Evolutionary conservation across 2,888 invertebrate genomes (phyloP), one percentile per base, ranked within the genome.

Genomic region (Chironomus tentans): DNA sequence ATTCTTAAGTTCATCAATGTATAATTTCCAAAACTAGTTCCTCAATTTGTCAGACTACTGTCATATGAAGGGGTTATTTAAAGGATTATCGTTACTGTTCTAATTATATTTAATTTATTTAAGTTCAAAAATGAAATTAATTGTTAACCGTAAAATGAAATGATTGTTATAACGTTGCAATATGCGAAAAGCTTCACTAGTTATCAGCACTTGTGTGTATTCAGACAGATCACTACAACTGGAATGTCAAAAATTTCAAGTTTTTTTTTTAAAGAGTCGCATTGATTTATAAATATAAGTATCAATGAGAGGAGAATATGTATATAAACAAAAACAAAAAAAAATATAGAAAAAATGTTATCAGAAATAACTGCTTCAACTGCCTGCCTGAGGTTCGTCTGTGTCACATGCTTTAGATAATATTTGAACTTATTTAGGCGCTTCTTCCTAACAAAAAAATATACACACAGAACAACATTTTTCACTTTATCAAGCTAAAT

Each of bases 351-450:
- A 21, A 65, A 65, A 65, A 65, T 24, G 65, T 65, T 65, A 65
- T 65, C 65, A 65, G 18, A 12, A 65, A 22, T 38, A 38, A 38
- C 38, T 38, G 38, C 38, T 38, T 38, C 38, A 38, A 38, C 38
- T 38, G 38, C 38, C 38, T 13, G 24, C 4, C 10, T 65, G 24
- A 65, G 65, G 65, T 65, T 24, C 65, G 65, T 24, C n/a, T 65
- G 22, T 65, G 65, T 65, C 65, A 65, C 65, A 65, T 65, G 13
- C 12, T 65, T 65, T 65, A 24, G 65, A 65, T 65, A 65, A 24
- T 65, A 56, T 65, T 65, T 65, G 65, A 65, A 65, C 24, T 24
- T 5, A 65, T 21, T 24, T 24, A 65, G 22, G 13, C 65, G 24
- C 21, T 24, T 21, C 13, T 21, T 65, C 21, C 3, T 65, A 22